These are phyloP conservation scores for Tetramorium bicarinatum DNA, from an alignment of 2,888 invertebrate species.

Conservation along the genomic window DNA sequence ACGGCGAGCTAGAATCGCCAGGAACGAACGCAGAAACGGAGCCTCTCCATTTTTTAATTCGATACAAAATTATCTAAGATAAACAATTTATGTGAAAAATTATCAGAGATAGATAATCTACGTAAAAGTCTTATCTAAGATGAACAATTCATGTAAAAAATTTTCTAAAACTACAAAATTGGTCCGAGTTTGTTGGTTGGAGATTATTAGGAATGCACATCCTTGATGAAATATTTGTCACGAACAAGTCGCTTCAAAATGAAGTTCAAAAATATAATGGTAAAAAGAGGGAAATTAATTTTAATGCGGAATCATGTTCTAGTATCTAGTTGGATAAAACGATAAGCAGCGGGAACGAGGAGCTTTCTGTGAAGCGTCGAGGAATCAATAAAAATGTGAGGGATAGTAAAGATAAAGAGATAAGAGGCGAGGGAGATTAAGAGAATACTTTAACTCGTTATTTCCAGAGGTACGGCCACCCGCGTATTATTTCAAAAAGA, in stretches of 20 bases:
- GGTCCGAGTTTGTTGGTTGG: not conserved
- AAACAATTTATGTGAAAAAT: not conserved
- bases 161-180: not conserved
- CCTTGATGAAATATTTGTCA: not conserved
- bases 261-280: not conserved
- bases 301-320: not conserved
- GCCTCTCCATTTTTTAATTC: slow-evolving; percentile 8
- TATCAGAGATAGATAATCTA: not conserved
- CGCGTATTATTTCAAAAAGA: slow-evolving; percentile 15
- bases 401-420: not conserved
- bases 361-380: not conserved
- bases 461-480: not conserved
- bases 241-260: not conserved
- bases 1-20: slow-evolving; percentile 42
- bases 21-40: slow-evolving; percentile 35
- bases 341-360: not conserved
- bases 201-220: not conserved
- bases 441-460: not conserved
- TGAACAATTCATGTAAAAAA: not conserved
- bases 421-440: not conserved
- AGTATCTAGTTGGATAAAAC: not conserved
- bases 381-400: slow-evolving; percentile 17
- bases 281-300: not conserved
- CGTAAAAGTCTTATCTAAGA: not conserved
- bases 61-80: not conserved